A percentile compares a stretch with the other conserved stretches of the same genome.
Conservation (phyloP, 2,113 vertebrate species). For the Epinephelus moara region DNA sequence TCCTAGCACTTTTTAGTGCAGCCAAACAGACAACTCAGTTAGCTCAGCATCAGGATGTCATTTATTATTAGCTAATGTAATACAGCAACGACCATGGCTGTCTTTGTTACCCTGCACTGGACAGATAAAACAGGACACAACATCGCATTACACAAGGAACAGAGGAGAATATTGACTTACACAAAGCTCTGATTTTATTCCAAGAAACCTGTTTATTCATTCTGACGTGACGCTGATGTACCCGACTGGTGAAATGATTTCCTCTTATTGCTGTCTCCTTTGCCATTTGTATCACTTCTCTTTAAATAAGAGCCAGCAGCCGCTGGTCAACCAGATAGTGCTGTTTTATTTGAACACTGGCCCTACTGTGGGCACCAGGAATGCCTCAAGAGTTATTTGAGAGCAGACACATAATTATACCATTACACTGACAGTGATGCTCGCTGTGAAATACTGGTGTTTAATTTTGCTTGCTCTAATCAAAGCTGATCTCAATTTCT, state of each 20-base stretch:
- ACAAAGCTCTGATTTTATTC: conserved; percentile 36
- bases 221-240: conserved; percentile 48
- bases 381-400: conserved; percentile 77
- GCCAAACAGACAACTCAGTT: conserved; percentile 34
- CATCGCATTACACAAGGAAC: conserved; percentile 28
- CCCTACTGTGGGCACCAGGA: conserved; percentile 71
- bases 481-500: conserved; percentile 65
- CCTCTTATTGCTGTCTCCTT: conserved; percentile 50
- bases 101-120: conserved; percentile 23
- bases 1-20: conserved; percentile 2
- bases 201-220: conserved; percentile 62
- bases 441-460: conserved; percentile 61
- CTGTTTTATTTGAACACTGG: conserved; percentile 75
- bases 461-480: conserved; percentile 68
- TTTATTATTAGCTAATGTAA: conserved; percentile 65
- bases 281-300: conserved; percentile 66
- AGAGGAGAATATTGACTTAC: conserved; percentile 39
- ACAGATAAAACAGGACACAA: conserved; percentile 33
- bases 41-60: conserved; percentile 51
- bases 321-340: conserved; percentile 69
- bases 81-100: conserved; percentile 22
- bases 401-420: conserved; percentile 79
- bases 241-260: conserved; percentile 57
- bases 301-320: conserved; percentile 67
- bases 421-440: conserved; percentile 67